Evolutionary conservation across 2,113 vertebrate genomes (phyloP).

Genomic region (Cryptoleucopteryx plumbea): DNA sequence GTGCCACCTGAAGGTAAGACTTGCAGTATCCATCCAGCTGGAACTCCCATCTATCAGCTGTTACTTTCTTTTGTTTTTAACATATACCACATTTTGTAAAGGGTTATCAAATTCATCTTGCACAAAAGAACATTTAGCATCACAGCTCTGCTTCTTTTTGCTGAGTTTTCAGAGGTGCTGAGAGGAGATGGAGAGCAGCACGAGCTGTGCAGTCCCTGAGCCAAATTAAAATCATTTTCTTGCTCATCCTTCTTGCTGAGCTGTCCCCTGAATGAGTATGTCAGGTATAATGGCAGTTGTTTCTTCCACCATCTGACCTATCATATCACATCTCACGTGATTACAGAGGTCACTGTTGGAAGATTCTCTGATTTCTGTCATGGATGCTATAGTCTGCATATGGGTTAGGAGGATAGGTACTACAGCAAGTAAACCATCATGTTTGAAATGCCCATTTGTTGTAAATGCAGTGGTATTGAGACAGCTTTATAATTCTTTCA

Average conservation of each 20-base stretch:
- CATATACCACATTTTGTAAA: not conserved
- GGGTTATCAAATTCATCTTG: not conserved
- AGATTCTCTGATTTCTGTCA: not conserved
- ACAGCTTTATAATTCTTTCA: not conserved
- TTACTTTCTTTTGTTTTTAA: not conserved
- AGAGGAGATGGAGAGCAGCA: not conserved
- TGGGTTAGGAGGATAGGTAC: not conserved
- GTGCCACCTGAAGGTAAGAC: slow-evolving; percentile 69
- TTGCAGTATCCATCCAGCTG: not conserved
- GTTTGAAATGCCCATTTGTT: not conserved
- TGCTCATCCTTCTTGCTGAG: not conserved
- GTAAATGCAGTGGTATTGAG: not conserved
- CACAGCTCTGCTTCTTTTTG: not conserved
- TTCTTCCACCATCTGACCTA: not conserved
- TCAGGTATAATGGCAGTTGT: not conserved
- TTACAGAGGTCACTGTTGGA: not conserved
- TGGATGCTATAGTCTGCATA: not conserved
- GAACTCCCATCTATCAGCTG: not conserved
- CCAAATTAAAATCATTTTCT: not conserved
- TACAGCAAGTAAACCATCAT: not conserved
- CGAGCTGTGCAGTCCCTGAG: not conserved
- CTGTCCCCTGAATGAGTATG: not conserved
- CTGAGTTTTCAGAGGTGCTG: not conserved
- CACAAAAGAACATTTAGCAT: not conserved
- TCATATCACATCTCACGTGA: not conserved